Base-by-base conservation (phyloP, 2,888 invertebrate genomes). In the Ophion ventricosus region DNA sequence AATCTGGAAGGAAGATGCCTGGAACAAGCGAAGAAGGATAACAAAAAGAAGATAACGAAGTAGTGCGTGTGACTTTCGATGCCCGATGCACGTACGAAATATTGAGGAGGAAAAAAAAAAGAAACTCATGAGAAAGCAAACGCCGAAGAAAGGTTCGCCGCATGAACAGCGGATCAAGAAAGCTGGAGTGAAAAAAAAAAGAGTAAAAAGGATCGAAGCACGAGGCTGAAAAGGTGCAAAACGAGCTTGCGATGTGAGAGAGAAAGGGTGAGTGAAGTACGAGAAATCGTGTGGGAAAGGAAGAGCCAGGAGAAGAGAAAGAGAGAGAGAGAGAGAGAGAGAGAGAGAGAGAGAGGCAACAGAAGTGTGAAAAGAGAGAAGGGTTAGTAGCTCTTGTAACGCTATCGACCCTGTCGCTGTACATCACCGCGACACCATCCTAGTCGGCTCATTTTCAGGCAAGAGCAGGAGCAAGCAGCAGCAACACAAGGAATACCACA, bases 361-460 rank as follows among this genome's bases (percentile, higher is more conserved):
- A 76, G 29, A 49, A 43, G 81, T 74, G 83, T 80, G 66, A 84
- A 85, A 82, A 88, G 85, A 87, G 85, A 81, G 85, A 86, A 80
- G 86, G 87, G 91, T 92, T 93, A 92, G 93, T 93, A 93, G 93
- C 93, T 90, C 91, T 93, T 93, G 93, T 92, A 92, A 92, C 93
- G 92, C 92, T 93, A 93, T 93, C 93, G 92, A 92, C 90, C 90
- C 93, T 93, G 93, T 93, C 93, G 92, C 92, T 92, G 93, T 93
- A 93, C 93, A 93, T 93, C 93, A 93, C 92, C 91, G 91, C 91
- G 92, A 93, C 92, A 92, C 92, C 92, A 91, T 92, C 92, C 92
- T 92, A 92, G 92, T 90, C 91, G 90, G 90, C 89, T 90, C 90
- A 91, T 91, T 86, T 92, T 91, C 90, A 90, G 89, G 87, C 87